Base-by-base conservation (phyloP, 2,888 invertebrate species). In the Apoda limacodes region DNA sequence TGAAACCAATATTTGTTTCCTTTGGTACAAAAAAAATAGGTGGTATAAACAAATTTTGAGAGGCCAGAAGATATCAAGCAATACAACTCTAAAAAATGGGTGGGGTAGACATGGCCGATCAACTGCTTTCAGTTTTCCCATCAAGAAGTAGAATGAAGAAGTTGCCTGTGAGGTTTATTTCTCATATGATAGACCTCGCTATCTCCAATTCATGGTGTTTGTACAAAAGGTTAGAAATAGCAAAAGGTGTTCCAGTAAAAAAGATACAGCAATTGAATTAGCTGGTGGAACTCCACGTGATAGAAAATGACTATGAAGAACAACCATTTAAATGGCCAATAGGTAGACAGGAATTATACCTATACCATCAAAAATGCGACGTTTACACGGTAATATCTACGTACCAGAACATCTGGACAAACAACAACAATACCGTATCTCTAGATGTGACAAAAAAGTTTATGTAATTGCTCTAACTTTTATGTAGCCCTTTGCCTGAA, bases 181-280 rank as follows among this genome's bases (percentile, higher is more conserved):
- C 34, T 10, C 29, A 34, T 25, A 25, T 30, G 21, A 12, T 34
- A 13, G 34, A 34, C 21, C 13, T 30, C n/a, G 29, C 30, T 13
- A 20, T 34, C 9, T 20, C 25, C 4, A 33, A 33, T 24, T 22
- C 32, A n/a, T 33, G 32, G 28, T 9, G 28, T 6, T 7, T 24
- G 19, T 25, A n/a, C 4, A 20, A 28, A 20, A 7, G 5, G 12
- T 10, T 11, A 19, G 24, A 30, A 22, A 17, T 40, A 17, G n/a
- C n/a, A 20, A 35, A 35, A 28, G 31, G 32, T 22, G 22, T 40
- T 13, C 34, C 34, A 25, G 10, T 35, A 21, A 34, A 37, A 30
- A 37, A 37, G 30, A 40, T 34, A 11, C 36, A 34, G 14, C 34
- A 39, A 28, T 23, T 39, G 27, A 23, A n/a, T n/a, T n/a, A n/a